Base-by-base conservation (phyloP, 2,797 vertebrate genomes). In the Alca torda region DNA sequence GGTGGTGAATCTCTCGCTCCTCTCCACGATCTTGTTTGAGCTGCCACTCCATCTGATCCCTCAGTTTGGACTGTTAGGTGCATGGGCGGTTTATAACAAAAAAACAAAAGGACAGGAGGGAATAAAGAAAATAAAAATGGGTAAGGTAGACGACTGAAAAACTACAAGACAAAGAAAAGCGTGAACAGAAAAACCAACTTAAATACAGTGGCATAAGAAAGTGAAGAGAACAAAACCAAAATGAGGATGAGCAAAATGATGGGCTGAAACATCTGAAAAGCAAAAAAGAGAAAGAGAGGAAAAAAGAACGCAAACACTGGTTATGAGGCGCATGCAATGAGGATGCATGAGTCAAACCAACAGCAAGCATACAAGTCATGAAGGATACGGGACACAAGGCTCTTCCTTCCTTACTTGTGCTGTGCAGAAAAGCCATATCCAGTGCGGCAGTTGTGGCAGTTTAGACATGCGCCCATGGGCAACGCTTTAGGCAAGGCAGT, bases 251-350 rank as follows among this genome's bases (percentile, higher is more conserved):
- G 98, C 98, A 98, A 98, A 98, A 99, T 97, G 97, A 99, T 98
- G 98, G 98, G 98, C 98, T 98, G 99, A 98, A 98, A 99, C 98
- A 99, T 99, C 99, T 99, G 98, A 97, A 98, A 98, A 99, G 98
- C 98, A 98, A 98, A 98, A 98, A 98, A 98, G 98, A 98, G 97
- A 98, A 98, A 98, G 98, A 98, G 97, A 97, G 98, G 97, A 97
- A 89, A 90, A 98, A 98, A 98, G 98, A 98, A 99, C 98, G 99
- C 99, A 98, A 98, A 99, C 98, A 98, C 98, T 96, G 98, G 99
- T 99, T 99, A 99, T 98, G 99, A 99, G 99, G 99, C 98, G 98
- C 99, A 99, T 99, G 99, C 99, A 98, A 99, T 99, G 99, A 97
- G 98, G 98, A 99, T 98, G 98, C 98, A 98, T 98, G 99, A 99